Evolutionary conservation across 1,140 invertebrate species (phyloP).

Genomic region (Holcopasites calliopsidis): DNA sequence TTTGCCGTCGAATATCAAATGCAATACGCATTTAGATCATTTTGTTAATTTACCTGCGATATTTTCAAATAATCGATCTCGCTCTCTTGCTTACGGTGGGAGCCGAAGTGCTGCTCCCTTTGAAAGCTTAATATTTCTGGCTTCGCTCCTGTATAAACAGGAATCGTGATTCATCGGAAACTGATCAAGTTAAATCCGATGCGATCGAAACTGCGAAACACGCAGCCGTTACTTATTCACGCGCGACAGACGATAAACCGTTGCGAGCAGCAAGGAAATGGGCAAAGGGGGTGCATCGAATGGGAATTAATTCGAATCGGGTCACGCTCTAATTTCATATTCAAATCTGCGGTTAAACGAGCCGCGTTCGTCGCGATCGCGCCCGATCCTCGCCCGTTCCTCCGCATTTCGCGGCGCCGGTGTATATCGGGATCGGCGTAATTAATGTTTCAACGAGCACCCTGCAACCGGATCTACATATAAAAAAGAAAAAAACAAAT

Average conservation of each 20-base stretch:
- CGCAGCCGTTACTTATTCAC: not conserved
- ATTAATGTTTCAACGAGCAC: conserved; percentile 18
- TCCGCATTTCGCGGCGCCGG: not conserved
- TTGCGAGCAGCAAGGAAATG: not conserved
- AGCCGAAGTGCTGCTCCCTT: too few species aligned
- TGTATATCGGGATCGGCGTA: not conserved
- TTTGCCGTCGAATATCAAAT: not conserved
- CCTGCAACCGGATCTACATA: conserved; percentile 1
- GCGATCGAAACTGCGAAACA: too few species aligned
- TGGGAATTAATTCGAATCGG: conserved; percentile 23
- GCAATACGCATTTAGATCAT: not conserved
- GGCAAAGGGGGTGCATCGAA: conserved; percentile 7
- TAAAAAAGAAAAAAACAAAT: not conserved
- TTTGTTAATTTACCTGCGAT: too few species aligned
- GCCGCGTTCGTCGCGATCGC: not conserved
- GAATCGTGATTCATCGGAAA: too few species aligned
- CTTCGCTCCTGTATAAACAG: too few species aligned
- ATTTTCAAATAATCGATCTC: too few species aligned
- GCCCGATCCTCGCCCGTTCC: not conserved
- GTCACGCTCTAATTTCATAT: conserved; percentile 35
- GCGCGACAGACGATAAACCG: not conserved
- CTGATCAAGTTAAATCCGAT: too few species aligned
- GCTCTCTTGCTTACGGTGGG: too few species aligned
- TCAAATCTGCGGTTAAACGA: conserved; percentile 23
- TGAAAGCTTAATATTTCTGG: too few species aligned